Evolutionary conservation across 53 echinoderm and acorn worm species (phyloP), one percentile per base, ranked within the genome.

Genomic region (Paracentrotus lividus): DNA sequence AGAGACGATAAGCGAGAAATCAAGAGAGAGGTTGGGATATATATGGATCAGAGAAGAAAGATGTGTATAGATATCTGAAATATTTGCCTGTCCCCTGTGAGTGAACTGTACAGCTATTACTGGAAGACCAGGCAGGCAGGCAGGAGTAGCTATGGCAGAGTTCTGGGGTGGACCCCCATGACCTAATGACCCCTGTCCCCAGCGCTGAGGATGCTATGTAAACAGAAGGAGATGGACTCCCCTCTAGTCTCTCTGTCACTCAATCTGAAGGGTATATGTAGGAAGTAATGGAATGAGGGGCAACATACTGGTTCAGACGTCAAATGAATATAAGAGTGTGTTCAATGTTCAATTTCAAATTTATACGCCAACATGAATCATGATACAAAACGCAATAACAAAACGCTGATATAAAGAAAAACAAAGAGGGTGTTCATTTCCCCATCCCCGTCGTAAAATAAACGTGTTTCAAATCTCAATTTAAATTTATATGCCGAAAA

Each of bases 121-220:
- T 81, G 81, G n/a, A n/a, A n/a, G n/a, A n/a, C n/a, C n/a, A n/a
- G n/a, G n/a, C n/a, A n/a, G n/a, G n/a, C n/a, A n/a, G 38, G 72
- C 38, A n/a, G 72, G 47, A 45, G 47, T 44, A 81, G 81, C 81
- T 26, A 27, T 47, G 47, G n/a, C n/a, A 47, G 47, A 47, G 81
- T 43, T 81, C 47, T 81, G 44, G n/a, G 23, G 81, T n/a, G 45
- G 81, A 47, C 44, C 9, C 81, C 47, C 5, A 5, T 81, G 81
- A 81, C 81, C 81, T 47, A 2, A 0, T 86, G 86, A 86, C 86
- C 86, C 47, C 8, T 15, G n/a, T 34, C 16, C 86, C 86, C 86
- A 86, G 86, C 38, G 86, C 86, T 20, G 86, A 86, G 86, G 86
- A 86, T 86, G 86, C 86, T 86, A 56, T 86, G 56, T 86, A 86